Base-by-base conservation (phyloP, 2,797 vertebrate species). In the Spheniscus humboldti region DNA sequence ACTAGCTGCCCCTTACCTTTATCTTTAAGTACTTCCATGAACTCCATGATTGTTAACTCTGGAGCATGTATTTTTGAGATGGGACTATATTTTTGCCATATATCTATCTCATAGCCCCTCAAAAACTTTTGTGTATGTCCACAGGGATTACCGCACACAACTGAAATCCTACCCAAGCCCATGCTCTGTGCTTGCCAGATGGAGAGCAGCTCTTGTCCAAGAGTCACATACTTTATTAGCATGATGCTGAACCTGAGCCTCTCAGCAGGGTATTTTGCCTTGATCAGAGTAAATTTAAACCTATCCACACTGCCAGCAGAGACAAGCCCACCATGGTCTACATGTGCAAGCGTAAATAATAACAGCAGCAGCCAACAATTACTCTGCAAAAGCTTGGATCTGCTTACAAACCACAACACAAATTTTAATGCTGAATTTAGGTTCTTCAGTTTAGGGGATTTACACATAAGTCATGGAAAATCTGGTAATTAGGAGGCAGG, bases 211-310 rank as follows among this genome's bases (percentile, higher is more conserved):
- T 60, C 86, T 59, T 89, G 74, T 85, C 88, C 92, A 93, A 87
- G 71, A 85, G 74, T 57, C 74, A 91, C 77, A 59, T 10, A 69
- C 31, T 95, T 94, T 69, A 87, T 87, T 91, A 94, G 63, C 47
- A 81, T 25, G 31, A 63, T 90, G 69, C n/a, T 79, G 66, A 96
- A 93, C 71, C 77, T 82, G 86, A 93, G 71, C 59, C 41, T 82
- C 88, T 84, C 93, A 90, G 59, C 63, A 75, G 86, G 59, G 74
- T 68, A 67, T 93, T 94, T 91, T 90, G 59, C 39, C 90, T 87
- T 59, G 80, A 87, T 94, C 78, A 76, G 55, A 82, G 59, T 73
- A 63, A 92, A 91, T 87, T 76, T 91, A 91, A 93, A 91, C 55
- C 37, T 59, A 64, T 39, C 50, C 47, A 84, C 35, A 11, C 11